Evolutionary conservation across 92 coral and sea anemone genomes (phyloP).

Genomic region (Zoanthus gigantus): DNA sequence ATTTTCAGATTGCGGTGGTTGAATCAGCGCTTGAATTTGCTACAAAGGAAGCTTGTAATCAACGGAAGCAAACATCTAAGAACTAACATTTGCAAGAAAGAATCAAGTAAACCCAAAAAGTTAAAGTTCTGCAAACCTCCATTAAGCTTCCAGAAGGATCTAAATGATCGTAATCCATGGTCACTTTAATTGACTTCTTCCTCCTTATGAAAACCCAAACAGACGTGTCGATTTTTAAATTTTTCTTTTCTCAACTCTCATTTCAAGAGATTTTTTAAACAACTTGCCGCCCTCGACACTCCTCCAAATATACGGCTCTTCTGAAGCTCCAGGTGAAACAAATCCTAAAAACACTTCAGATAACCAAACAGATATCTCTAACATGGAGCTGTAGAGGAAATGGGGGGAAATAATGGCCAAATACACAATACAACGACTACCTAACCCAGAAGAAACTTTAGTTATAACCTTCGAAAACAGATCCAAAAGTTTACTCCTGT

Average conservation of each 20-base stretch:
- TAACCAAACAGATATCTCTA: constrained; percentile 2
- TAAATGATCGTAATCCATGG: constrained; percentile 96
- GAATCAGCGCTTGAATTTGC: constrained; percentile 99
- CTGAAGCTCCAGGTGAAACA: constrained; percentile 45
- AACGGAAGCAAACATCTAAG: constrained; percentile 38
- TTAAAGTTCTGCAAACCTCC: constrained; percentile 80
- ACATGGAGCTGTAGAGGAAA: constrained; percentile 32
- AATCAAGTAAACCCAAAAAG: constrained; percentile 19
- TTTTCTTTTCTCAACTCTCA: constrained; percentile 53
- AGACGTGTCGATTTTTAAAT: constrained; percentile 20
- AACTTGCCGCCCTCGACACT: constrained; percentile 70
- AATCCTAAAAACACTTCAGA: neutral
- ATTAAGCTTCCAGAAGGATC: constrained; percentile 98
- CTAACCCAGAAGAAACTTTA: constrained; percentile 38
- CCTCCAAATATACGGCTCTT: constrained; percentile 53
- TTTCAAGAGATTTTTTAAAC: constrained; percentile 55
- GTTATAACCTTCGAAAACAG: constrained; percentile 76
- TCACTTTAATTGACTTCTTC: constrained; percentile 39
- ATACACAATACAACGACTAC: constrained; percentile 19
- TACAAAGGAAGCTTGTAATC: constrained; percentile 54
- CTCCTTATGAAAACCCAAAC: constrained; percentile 22
- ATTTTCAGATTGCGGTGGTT: constrained; percentile 91
- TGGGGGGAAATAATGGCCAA: constrained; percentile 25
- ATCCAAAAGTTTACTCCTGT: constrained; percentile 64
- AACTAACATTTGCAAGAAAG: constrained; percentile 40